Base-by-base conservation (phyloP, 1,140 invertebrate genomes). In the Pogonomyrmex californicus region DNA sequence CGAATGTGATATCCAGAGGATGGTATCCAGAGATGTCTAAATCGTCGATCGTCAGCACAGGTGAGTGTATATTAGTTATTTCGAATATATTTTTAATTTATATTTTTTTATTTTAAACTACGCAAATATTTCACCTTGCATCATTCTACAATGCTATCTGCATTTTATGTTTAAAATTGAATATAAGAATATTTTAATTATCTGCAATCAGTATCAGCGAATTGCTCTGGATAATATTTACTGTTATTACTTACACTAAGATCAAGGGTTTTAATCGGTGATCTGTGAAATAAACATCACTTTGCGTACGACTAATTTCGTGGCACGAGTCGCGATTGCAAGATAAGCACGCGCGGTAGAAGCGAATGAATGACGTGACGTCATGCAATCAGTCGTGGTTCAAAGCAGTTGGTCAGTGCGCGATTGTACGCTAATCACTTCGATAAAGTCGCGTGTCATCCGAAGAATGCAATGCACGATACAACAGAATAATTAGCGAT, bases 341-440 rank as follows among this genome's bases (percentile, higher is more conserved):
- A 0, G 71, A 79, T 63, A 65, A 79, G 49, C 83, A 78, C 47
- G 68, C 70, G 10, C 41, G 41, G 33, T 65, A 23, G 38, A 36
- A 68, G 14, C 63, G 79, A 78, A 83, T 90, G 87, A 91, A 88
- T 91, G 87, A 91, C 83, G 73, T 92, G 85, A 92, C 88, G 87
- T 91, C 85, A 88, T 83, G 79, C 70, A 58, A 90, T 36, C 81
- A 89, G 85, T 71, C 86, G 81, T 83, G 88, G 70, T 60, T 85
- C 78, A 54, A 85, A 86, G 51, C 70, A 87, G 85, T 91, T 92
- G 91, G 79, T 79, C 63, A 66, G 33, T 58, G 60, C 54, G 58
- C 36, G 49, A 76, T 88, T 88, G 60, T 70, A 87, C 68, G 62
- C 60, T 90, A 89, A 91, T 91, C 77, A 83, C 60, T 73, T 47